Percentiles rank a stretch among this genome's conserved stretches.
Conservation (phyloP, 2,888 invertebrate species). For the Ametastegia equiseti region DNA sequence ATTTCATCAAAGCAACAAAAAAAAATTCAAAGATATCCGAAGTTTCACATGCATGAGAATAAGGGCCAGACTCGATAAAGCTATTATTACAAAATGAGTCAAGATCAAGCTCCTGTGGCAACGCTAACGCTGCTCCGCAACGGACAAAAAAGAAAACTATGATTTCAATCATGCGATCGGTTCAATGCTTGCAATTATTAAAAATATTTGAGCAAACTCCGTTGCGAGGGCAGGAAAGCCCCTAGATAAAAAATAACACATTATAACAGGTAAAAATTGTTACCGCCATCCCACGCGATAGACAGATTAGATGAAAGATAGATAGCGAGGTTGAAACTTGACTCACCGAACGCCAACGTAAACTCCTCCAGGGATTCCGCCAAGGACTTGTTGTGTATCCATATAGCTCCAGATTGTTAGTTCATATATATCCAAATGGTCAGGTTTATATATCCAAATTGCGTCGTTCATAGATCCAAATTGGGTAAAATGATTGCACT, state of each 20-base stretch:
- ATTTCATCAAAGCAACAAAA: no score
- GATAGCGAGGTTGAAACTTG: not conserved
- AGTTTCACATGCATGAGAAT: no score
- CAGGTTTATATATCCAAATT: not conserved
- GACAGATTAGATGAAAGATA: constrained; percentile 10
- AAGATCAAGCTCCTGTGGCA: no score
- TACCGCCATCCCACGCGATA: not conserved
- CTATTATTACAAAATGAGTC: no score
- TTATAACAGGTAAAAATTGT: not conserved
- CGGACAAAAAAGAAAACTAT: not conserved
- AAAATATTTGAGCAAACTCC: not conserved
- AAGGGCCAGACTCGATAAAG: no score
- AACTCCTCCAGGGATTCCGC: not conserved
- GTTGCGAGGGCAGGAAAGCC: constrained; percentile 1
- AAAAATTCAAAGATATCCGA: no score
- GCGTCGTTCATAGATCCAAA: no score
- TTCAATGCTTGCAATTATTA: not conserved
- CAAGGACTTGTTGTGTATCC: not conserved
- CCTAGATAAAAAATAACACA: no score
- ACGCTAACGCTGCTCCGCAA: not conserved
- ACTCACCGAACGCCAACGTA: not conserved
- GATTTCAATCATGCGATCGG: not conserved
- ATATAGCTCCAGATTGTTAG: not conserved
- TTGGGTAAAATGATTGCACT: no score
- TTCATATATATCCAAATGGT: no score